These are phyloP conservation scores for Montipora sp. DNA, from an alignment of 64 coral and sea anemone genomes.

Conservation along the genomic window DNA sequence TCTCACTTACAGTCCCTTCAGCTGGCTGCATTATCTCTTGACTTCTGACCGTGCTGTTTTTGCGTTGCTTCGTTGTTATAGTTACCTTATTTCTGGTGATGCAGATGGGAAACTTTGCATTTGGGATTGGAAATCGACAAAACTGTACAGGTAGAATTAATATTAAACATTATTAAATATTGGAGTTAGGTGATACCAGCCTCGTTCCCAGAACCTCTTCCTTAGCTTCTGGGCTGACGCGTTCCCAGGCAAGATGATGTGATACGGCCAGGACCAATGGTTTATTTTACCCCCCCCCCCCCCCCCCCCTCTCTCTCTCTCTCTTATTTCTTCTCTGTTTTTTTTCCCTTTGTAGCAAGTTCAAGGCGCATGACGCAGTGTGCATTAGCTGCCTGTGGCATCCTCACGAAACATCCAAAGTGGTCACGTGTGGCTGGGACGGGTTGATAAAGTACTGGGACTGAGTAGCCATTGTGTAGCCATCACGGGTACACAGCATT, in stretches of 20 bases:
- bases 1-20: too few species aligned
- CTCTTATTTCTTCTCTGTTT: not conserved
- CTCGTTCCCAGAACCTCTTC: not conserved
- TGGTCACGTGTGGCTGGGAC: slow-evolving; percentile 98
- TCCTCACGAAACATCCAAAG: slow-evolving; percentile 98
- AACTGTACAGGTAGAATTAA: slow-evolving; percentile 86
- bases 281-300: too few species aligned
- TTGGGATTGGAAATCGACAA: slow-evolving; percentile 99
- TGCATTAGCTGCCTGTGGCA: slow-evolving; percentile 98
- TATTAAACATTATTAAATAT: too few species aligned
- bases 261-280: too few species aligned
- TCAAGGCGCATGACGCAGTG: slow-evolving; percentile 96
- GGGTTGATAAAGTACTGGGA: slow-evolving; percentile 99
- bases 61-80: slow-evolving; percentile 20
- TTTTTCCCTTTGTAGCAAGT: slow-evolving; percentile 73
- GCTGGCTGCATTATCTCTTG: not conserved
- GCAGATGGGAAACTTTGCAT: slow-evolving; percentile 97
- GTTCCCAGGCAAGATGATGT: too few species aligned
- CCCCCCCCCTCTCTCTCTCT: too few species aligned
- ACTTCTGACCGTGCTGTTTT: not conserved
- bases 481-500: not conserved
- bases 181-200: too few species aligned
- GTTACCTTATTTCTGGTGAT: slow-evolving; percentile 98
- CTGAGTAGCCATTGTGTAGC: slow-evolving; percentile 11
- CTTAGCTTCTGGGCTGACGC: too few species aligned